Evolutionary conservation across 2,888 invertebrate species (phyloP).

Genomic region (Peribatodes rhomboidaria): DNA sequence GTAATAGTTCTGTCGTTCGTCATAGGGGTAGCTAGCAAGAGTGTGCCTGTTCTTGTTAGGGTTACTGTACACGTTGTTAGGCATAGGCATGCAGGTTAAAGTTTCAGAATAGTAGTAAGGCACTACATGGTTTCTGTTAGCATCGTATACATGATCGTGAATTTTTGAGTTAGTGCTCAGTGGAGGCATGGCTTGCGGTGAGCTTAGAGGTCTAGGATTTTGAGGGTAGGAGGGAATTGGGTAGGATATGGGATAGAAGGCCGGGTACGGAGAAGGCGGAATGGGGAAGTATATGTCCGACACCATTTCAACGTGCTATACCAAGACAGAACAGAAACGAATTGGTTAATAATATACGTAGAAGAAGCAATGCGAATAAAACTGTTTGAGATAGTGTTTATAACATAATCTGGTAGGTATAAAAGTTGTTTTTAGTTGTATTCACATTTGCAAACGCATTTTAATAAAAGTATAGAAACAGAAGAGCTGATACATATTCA

Average conservation of each 20-base stretch:
- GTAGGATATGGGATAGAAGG: constrained; percentile 79
- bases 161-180: constrained; percentile 68
- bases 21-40: constrained; percentile 69
- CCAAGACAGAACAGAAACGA: constrained; percentile 84
- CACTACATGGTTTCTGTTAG: constrained; percentile 85
- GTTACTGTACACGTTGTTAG: constrained; percentile 73
- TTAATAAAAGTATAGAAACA: constrained; percentile 49
- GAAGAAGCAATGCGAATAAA: constrained; percentile 51
- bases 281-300: constrained; percentile 91
- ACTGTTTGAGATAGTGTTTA: constrained; percentile 15
- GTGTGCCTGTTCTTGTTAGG: constrained; percentile 76
- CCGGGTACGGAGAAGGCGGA: constrained; percentile 78
- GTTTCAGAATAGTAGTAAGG: constrained; percentile 84
- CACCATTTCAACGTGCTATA: constrained; percentile 91
- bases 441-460: constrained; percentile 50
- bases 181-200: constrained; percentile 71
- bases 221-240: constrained; percentile 61
- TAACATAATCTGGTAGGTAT: neutral
- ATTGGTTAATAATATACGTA: constrained; percentile 72
- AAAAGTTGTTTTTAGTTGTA: constrained; percentile 36
- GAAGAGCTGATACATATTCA: constrained; percentile 65
- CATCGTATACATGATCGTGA: constrained; percentile 82
- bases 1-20: constrained; percentile 69
- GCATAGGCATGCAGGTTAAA: constrained; percentile 79
- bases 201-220: constrained; percentile 60